Evolutionary conservation across 1,140 invertebrate genomes (phyloP), one percentile per base, ranked within the genome.

Genomic region (Calliopsis andreniformis): DNA sequence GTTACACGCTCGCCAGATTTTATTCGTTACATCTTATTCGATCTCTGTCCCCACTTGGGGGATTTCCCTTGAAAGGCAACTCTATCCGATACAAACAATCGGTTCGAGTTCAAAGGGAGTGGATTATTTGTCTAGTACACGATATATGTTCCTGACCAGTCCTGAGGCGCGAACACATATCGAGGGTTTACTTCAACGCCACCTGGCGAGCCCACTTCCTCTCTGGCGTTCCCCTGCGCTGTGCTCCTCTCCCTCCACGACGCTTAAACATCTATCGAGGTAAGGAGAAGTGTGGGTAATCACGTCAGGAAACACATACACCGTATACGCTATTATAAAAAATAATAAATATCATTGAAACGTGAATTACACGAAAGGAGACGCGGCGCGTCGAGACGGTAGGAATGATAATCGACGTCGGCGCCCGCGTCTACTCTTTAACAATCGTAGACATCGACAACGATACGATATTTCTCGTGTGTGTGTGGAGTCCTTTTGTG

Each of bases 381-480:
- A 70, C 51, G 39, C 68, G 67, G 14, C 8, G 6, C 47, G 32
- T 62, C 66, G 75, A 42, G 63, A 59, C 20, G 25, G 4, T n/a
- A 25, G 49, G 23, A n/a, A 14, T 20, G 23, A 25, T 23, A 20
- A 2, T 35, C 4, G 7, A 39, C 35, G 2, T 80, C 72, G 69
- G 25, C 42, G 59, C 42, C 51, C 43, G 56, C 58, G 78, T 71
- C 42, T 18, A 20, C 49, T 43, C 20, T 61, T 85, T 76, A 85
- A 85, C 76, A 82, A 85, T 70, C 55, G 66, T 85, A 85, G 68
- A 86, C 85, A 86, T 83, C 78, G 70, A 86, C 67, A 80, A 84
- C 73, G 76, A 76, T 79, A 82, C 30, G 58, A 76, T 79, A 56
- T 72, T 43, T 66, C 51, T 69, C 30, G 28, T 67, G 45, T 28